Conservation (phyloP, 2,888 invertebrate genomes). For the Megamerina dolium region DNA sequence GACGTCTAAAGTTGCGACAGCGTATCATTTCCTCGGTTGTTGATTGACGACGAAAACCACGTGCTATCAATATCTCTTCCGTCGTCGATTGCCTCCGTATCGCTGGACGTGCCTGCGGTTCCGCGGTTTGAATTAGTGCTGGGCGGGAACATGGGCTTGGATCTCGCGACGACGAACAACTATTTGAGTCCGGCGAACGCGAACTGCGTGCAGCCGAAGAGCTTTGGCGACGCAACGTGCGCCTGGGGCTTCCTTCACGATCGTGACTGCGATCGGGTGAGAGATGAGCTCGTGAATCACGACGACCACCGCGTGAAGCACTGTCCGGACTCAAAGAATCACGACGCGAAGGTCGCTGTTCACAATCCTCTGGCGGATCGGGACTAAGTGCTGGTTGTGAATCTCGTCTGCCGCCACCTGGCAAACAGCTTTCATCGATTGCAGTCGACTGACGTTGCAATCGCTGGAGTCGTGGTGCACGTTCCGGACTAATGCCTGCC, state of each 20-base stretch:
- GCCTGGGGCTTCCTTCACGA: constrained; percentile 65
- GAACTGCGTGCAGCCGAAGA: constrained; percentile 65
- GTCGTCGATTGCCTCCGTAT: constrained; percentile 84
- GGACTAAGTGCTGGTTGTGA: constrained; percentile 80
- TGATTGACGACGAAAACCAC: constrained; percentile 82
- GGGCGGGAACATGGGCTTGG: constrained; percentile 72
- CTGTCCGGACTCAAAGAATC: constrained; percentile 89
- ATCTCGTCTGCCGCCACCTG: constrained; percentile 66
- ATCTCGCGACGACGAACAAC: constrained; percentile 73
- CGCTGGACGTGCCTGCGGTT: constrained; percentile 61
- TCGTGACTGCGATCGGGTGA: constrained; percentile 78
- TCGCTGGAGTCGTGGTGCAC: constrained; percentile 59
- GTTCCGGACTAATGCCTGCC: constrained; percentile 61
- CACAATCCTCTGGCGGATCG: constrained; percentile 65
- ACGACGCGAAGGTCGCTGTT: constrained; percentile 64
- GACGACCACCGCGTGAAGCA: constrained; percentile 62
- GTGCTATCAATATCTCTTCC: constrained; percentile 83
- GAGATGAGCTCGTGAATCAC: constrained; percentile 71
- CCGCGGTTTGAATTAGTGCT: constrained; percentile 51
- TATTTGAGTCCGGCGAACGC: constrained; percentile 66
- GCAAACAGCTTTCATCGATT: constrained; percentile 77
- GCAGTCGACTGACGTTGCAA: constrained; percentile 82
- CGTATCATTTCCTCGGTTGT: constrained; percentile 92
- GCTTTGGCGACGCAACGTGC: constrained; percentile 71
- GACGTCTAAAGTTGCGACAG: constrained; percentile 83